Percentiles rank a stretch among this genome's conserved stretches.
These are phyloP conservation scores for Mirza zaza DNA, from an alignment of 2,113 vertebrate species.

Conservation along the genomic window DNA sequence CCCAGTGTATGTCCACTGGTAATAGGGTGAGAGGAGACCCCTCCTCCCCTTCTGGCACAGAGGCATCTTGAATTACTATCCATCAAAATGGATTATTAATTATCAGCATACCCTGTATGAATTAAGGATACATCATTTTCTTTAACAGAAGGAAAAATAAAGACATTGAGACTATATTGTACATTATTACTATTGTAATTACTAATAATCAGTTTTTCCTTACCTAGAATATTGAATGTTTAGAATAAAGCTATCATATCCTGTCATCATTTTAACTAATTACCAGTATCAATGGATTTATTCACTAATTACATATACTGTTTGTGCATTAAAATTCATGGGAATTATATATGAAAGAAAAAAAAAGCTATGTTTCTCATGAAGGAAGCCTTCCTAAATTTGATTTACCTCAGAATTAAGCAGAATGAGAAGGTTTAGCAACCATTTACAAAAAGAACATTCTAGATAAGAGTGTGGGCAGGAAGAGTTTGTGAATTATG, in stretches of 20 bases:
- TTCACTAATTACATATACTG: not conserved
- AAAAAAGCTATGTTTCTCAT: not conserved
- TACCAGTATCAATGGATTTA: not conserved
- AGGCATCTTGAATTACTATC: slow-evolving; percentile 31
- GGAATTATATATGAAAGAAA: not conserved
- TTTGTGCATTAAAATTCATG: not conserved
- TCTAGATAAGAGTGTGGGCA: not conserved
- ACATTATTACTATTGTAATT: not conserved
- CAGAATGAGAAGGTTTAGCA: not conserved
- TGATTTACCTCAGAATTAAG: not conserved
- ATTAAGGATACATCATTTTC: slow-evolving; percentile 16
- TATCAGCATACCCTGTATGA: not conserved
- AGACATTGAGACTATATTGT: not conserved
- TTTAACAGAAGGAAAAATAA: slow-evolving; percentile 19
- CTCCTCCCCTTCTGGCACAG: not conserved
- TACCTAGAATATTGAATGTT: not conserved
- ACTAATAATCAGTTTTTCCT: not conserved
- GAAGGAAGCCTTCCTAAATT: slow-evolving; percentile 1
- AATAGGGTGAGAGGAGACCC: not conserved
- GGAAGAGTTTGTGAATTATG: not conserved
- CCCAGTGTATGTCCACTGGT: not conserved
- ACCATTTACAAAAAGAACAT: not conserved
- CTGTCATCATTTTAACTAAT: slow-evolving; percentile 37
- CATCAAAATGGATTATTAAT: not conserved
- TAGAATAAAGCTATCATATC: not conserved